Percentiles rank a stretch among this genome's conserved stretches.
Evolutionary conservation across 2,888 invertebrate species (phyloP).

Genomic region (Drosophila tanythrix): DNA sequence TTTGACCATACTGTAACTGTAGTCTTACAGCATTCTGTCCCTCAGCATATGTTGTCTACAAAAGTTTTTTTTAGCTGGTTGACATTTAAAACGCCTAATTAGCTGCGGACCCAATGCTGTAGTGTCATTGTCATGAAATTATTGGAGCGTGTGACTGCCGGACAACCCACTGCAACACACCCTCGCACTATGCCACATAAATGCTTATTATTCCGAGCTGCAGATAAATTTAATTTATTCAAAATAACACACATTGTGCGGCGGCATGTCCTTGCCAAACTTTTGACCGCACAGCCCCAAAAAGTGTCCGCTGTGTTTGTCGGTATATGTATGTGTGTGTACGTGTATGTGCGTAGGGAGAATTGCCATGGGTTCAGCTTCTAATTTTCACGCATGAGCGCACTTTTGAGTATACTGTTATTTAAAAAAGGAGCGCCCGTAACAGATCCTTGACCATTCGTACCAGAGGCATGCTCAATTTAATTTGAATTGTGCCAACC

Average conservation of each 20-base stretch:
- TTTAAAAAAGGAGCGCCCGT: slow-evolving; percentile 64
- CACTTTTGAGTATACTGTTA: slow-evolving; percentile 64
- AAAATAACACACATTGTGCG: slow-evolving; percentile 65
- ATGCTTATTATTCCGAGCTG: slow-evolving; percentile 59
- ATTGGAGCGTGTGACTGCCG: slow-evolving; percentile 58
- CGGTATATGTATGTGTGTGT: slow-evolving; percentile 16
- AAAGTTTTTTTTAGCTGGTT: slow-evolving; percentile 38
- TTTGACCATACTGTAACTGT: slow-evolving; percentile 55
- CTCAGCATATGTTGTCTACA: slow-evolving; percentile 48
- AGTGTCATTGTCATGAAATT: slow-evolving; percentile 64
- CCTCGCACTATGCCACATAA: slow-evolving; percentile 16
- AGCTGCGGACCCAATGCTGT: slow-evolving; percentile 48
- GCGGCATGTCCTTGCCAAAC: slow-evolving; percentile 57
- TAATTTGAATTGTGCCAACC: slow-evolving; percentile 71
- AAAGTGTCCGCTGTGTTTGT: slow-evolving; percentile 27
- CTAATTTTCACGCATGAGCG: slow-evolving; percentile 66
- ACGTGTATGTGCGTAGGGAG: slow-evolving; percentile 1
- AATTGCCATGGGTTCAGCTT: slow-evolving; percentile 11
- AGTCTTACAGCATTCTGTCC: slow-evolving; percentile 18
- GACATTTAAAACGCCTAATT: slow-evolving; percentile 79
- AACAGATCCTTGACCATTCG: slow-evolving; percentile 62
- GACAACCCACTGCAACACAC: slow-evolving; percentile 15
- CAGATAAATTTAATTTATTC: slow-evolving; percentile 75
- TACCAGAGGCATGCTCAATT: slow-evolving; percentile 70
- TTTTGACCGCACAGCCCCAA: slow-evolving; percentile 44